Evolutionary conservation across 2,797 vertebrate genomes (phyloP).

Genomic region (Nannoperca australis): DNA sequence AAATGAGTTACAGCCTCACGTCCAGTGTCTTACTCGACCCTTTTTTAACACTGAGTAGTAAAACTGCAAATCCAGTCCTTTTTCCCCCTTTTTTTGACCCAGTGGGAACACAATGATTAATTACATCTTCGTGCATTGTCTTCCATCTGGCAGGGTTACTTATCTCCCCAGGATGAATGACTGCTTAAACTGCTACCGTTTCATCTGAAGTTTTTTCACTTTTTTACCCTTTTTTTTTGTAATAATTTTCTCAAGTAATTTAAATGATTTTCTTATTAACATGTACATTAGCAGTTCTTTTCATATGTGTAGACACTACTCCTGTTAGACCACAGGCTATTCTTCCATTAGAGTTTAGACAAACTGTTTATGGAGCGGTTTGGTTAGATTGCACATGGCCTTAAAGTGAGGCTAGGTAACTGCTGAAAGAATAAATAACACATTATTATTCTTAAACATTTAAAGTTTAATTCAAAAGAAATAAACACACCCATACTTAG

Average conservation of each 20-base stretch:
- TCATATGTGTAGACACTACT: constrained; percentile 10
- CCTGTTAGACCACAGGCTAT: constrained; percentile 35
- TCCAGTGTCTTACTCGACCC: constrained; percentile 47
- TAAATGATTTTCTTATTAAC: constrained; percentile 63
- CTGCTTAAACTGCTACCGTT: constrained; percentile 71
- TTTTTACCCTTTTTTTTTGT: background rate
- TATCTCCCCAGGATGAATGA: constrained; percentile 76
- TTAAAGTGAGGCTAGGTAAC: background rate
- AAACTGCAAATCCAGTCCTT: constrained; percentile 67
- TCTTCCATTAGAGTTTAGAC: constrained; percentile 31
- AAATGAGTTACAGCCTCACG: constrained; percentile 61
- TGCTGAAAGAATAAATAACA: background rate
- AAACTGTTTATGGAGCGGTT: constrained; percentile 37
- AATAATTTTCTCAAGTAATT: constrained; percentile 70
- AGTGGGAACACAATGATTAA: constrained; percentile 77
- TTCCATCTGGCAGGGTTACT: constrained; percentile 80
- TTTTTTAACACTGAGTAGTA: constrained; percentile 64
- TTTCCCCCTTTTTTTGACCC: constrained; percentile 54
- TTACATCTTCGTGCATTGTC: constrained; percentile 75
- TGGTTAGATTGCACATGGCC: background rate
- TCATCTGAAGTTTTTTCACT: constrained; percentile 47
- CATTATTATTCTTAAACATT: background rate
- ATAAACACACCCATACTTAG: background rate
- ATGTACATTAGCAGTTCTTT: constrained; percentile 43
- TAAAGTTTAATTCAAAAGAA: background rate